Conservation (phyloP, 2,888 invertebrate genomes). For the Harpagoxenus sublaevis region DNA sequence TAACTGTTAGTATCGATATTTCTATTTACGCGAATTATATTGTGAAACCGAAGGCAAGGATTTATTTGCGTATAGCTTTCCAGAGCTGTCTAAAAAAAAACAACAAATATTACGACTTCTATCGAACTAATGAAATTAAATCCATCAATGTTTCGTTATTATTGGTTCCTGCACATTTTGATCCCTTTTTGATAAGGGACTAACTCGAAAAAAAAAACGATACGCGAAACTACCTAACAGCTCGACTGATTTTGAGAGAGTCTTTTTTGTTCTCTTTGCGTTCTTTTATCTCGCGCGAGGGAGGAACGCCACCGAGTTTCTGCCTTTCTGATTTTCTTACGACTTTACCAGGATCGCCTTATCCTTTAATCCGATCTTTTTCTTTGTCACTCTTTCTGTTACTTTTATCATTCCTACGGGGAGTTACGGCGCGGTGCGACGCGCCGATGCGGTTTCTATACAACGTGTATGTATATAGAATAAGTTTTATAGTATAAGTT, state of each 20-base stretch:
- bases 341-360: slow-evolving; percentile 44
- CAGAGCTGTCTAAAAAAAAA: background rate
- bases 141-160: background rate
- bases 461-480: slow-evolving; percentile 43
- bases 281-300: slow-evolving; percentile 26
- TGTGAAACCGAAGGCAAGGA: background rate
- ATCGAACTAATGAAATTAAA: slow-evolving; percentile 22
- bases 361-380: slow-evolving; percentile 60
- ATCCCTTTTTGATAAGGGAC: slow-evolving; percentile 2
- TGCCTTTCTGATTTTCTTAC: slow-evolving; percentile 62
- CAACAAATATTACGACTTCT: too few relatives aligned
- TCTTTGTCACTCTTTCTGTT: slow-evolving; percentile 26
- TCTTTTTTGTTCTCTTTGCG: slow-evolving; percentile 7
- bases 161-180: slow-evolving; percentile 7
- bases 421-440: background rate
- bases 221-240: slow-evolving; percentile 31
- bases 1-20: background rate
- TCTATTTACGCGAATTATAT: background rate
- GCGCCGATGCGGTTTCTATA: slow-evolving; percentile 9
- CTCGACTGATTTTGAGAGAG: slow-evolving; percentile 18
- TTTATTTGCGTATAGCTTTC: background rate
- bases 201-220: slow-evolving; percentile 3
- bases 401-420: slow-evolving; percentile 41
- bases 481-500: slow-evolving; percentile 26
- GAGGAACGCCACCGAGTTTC: slow-evolving; percentile 2